Base-by-base conservation (phyloP, 1,140 invertebrate species). In the Zaprionus camerounensis region DNA sequence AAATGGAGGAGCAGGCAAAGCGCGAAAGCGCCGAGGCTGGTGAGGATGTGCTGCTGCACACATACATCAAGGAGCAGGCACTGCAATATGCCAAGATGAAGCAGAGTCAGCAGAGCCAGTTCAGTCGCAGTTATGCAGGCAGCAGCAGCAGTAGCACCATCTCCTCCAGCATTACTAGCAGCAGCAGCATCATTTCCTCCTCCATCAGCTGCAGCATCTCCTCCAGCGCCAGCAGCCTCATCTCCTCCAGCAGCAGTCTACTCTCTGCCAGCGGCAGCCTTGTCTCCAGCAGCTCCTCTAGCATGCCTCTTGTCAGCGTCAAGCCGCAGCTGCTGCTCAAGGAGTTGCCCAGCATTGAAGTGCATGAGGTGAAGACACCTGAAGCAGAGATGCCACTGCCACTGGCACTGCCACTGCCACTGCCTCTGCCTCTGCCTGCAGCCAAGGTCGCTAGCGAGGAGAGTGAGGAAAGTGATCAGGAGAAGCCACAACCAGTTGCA, bases 51-150 rank as follows among this genome's bases (percentile, higher is more conserved):
- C 71, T 96, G 94, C 90, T 96, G 17, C 96, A 96, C 74, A 95
- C 95, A 0, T 97, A 97, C 93, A 94, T 96, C 56, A 96, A 95
- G 5, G 96, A 96, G 86, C 94, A 95, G 91, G 95, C 96, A n/a
- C 93, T 96, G 17, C 94, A 95, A 86, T 95, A 96, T 81, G 94
- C 95, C 44, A 95, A 95, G 92, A 95, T 96, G n/a, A 97, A 97
- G 93, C 95, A 96, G 75, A 94, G 94, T 65, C 94, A 97, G 93
- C 95, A 96, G 75, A 94, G 94, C 64, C 94, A 95, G 80, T 84
- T 91, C 24, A 90, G 79, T 63, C 85, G 82, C 17, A 91, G 55
- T 12, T 83, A 81, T 20, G 24, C 49, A 36, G 65, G 44, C 6
- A 36, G 51, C 67, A 68, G 24, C 28, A 68, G 24, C 41, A 17